phyloP scores from a whole-genome alignment of 2,888 invertebrate species.

The Minunthozetes semirufus region DNA sequence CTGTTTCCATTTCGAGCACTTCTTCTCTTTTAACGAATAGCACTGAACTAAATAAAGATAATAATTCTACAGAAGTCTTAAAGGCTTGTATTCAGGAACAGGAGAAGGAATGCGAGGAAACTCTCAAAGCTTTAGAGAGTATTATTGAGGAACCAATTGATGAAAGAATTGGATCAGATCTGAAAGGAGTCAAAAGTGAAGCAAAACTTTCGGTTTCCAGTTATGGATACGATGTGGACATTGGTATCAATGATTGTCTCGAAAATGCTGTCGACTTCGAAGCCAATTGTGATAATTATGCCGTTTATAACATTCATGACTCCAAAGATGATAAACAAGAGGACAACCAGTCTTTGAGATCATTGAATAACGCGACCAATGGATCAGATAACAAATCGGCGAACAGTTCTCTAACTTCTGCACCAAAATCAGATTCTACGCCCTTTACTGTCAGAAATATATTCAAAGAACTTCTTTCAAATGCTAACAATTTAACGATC shows the following conservation, averaged over 20 bases:
- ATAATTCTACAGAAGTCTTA: neutral
- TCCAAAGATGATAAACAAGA: slow-evolving; percentile 15
- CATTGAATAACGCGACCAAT: neutral
- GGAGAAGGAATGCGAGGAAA: slow-evolving; percentile 25
- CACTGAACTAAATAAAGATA: neutral
- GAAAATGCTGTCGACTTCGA: slow-evolving; percentile 20
- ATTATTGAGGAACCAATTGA: neutral
- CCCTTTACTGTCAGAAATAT: slow-evolving; percentile 7
- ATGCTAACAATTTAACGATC: slow-evolving; percentile 49
- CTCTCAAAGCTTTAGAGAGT: neutral
- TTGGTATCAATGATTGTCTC: slow-evolving; percentile 40
- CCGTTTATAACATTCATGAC: slow-evolving; percentile 24
- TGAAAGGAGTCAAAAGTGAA: neutral
- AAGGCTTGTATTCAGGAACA: slow-evolving; percentile 29
- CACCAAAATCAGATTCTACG: neutral
- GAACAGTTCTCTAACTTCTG: neutral
- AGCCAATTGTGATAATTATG: slow-evolving; percentile 19
- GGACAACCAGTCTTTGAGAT: slow-evolving; percentile 20
- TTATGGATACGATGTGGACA: slow-evolving; percentile 39
- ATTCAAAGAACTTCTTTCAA: slow-evolving; percentile 53
- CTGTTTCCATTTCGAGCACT: slow-evolving; percentile 6
- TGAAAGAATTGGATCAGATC: neutral
- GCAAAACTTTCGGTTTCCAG: slow-evolving; percentile 36
- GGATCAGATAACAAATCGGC: neutral
- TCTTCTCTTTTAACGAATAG: neutral